Evolutionary conservation across 2,888 invertebrate species (phyloP).

Genomic region (Muschampia plurimacula): DNA sequence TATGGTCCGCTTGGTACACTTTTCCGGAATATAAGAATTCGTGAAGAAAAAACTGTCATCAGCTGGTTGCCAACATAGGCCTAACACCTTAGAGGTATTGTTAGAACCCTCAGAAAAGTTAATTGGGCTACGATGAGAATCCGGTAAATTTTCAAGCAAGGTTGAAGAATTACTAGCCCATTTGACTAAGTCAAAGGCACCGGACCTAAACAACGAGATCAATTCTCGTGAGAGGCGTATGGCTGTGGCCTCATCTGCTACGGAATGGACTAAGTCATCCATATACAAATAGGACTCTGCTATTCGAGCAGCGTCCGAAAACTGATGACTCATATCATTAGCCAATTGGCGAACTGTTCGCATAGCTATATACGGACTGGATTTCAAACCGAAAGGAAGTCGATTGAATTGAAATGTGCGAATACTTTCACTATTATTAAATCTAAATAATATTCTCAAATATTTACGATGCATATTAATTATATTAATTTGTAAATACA

Average conservation of each 20-base stretch:
- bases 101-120: background rate
- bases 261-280: constrained; percentile 2
- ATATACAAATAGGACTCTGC: background rate
- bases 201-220: background rate
- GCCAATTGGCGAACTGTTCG: constrained; percentile 1
- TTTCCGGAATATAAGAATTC: background rate
- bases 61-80: background rate
- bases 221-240: background rate
- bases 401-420: background rate
- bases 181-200: background rate
- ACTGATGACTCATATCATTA: background rate
- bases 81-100: background rate
- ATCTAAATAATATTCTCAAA: background rate
- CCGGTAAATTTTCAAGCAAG: background rate
- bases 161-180: background rate
- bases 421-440: background rate
- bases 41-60: background rate
- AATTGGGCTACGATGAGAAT: background rate
- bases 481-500: background rate
- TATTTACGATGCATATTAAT: background rate
- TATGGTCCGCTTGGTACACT: background rate
- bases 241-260: background rate
- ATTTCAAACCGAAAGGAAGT: background rate
- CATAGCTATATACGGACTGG: constrained; percentile 1
- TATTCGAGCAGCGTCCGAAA: background rate